Evolutionary conservation across 2,888 invertebrate genomes (phyloP).

Genomic region (Sialis fuliginosa): DNA sequence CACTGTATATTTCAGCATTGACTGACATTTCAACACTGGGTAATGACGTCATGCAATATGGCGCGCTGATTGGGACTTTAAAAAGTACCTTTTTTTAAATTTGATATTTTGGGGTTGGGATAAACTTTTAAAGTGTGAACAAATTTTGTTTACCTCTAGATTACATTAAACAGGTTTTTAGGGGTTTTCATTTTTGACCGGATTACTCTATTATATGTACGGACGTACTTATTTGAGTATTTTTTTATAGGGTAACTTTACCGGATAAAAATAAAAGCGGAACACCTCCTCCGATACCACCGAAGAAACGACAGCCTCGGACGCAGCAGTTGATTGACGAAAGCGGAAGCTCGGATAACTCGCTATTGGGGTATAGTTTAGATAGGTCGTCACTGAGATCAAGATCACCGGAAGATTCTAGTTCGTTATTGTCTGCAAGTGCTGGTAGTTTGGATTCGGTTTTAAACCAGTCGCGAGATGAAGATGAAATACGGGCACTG

Average conservation of each 20-base stretch:
- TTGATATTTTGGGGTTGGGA: no score
- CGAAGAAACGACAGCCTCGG: conserved; percentile 41
- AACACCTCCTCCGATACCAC: conserved; percentile 64
- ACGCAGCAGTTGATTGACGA: conserved; percentile 29
- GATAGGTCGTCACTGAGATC: conserved; percentile 58
- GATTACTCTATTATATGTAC: no score
- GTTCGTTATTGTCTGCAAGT: conserved; percentile 45
- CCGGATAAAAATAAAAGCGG: conserved; percentile 34
- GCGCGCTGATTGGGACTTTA: no score
- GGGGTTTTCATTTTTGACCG: no score
- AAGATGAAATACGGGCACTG: conserved; percentile 49
- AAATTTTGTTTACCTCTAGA: no score
- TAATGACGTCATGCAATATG: no score
- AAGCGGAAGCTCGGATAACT: conserved; percentile 32
- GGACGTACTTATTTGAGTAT: conserved; percentile 9
- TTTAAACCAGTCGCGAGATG: conserved; percentile 72
- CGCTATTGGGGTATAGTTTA: conserved; percentile 42
- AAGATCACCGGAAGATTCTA: conserved; percentile 52
- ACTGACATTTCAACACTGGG: no score
- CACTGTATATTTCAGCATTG: no score
- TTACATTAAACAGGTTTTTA: no score
- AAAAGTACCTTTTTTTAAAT: no score
- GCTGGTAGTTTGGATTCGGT: conserved; percentile 77
- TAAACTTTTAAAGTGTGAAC: no score
- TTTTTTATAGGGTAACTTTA: conserved; percentile 16